Conservation (phyloP, 2,888 invertebrate species). For the Lasioglossum oenotherae region DNA sequence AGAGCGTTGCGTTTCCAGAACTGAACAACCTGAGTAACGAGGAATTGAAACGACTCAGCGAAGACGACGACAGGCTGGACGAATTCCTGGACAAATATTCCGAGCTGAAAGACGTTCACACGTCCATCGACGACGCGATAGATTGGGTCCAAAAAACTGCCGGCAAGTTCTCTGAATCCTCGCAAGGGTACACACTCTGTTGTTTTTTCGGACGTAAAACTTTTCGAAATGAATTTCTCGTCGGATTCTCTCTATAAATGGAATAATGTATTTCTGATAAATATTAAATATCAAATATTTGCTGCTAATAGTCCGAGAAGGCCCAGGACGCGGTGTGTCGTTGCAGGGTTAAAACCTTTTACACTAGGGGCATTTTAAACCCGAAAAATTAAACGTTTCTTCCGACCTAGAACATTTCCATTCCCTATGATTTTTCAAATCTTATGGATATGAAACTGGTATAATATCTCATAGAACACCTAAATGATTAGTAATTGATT, state of each 20-base stretch:
- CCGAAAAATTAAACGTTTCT: too few species aligned
- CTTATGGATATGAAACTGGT: too few species aligned
- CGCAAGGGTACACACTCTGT: background rate
- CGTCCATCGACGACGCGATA: slow-evolving; percentile 90
- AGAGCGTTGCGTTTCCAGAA: slow-evolving; percentile 84
- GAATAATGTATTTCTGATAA: background rate
- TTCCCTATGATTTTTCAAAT: too few species aligned
- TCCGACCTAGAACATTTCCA: too few species aligned
- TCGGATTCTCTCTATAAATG: background rate
- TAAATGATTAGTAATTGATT: too few species aligned
- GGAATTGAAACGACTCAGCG: slow-evolving; percentile 89
- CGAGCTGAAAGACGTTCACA: slow-evolving; percentile 88
- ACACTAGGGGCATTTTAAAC: too few species aligned
- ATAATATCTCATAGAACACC: too few species aligned
- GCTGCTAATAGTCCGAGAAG: background rate
- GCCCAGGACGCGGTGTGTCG: background rate
- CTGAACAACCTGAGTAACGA: slow-evolving; percentile 86
- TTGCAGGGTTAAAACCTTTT: background rate
- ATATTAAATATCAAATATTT: background rate
- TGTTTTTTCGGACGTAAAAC: background rate
- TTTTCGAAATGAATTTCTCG: background rate
- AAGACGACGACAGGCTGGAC: slow-evolving; percentile 90
- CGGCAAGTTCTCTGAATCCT: slow-evolving; percentile 82
- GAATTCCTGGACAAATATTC: slow-evolving; percentile 90
- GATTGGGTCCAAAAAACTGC: slow-evolving; percentile 89